These are phyloP conservation scores for Tauraco hartlaubi DNA, from an alignment of 2,797 vertebrate species.

Conservation along the genomic window DNA sequence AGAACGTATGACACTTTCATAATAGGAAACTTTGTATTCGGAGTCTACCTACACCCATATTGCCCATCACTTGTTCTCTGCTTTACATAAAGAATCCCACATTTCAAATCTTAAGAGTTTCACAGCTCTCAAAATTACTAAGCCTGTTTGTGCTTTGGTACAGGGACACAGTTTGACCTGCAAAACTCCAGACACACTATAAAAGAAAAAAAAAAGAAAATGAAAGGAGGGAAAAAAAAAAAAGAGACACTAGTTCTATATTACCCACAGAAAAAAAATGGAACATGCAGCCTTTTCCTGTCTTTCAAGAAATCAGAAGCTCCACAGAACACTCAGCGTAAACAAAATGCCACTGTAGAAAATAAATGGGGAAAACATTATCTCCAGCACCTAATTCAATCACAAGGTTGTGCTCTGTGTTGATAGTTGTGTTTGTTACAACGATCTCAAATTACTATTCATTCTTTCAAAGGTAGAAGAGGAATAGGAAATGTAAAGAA, in stretches of 20 bases:
- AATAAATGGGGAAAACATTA: conserved; percentile 18
- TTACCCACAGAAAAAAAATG: neutral
- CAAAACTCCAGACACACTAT: neutral
- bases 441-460: neutral
- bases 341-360: conserved; percentile 10
- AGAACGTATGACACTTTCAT: neutral
- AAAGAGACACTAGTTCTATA: neutral
- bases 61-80: neutral
- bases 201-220: neutral
- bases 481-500: neutral
- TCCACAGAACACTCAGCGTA: neutral
- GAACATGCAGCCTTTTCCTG: neutral
- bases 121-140: neutral
- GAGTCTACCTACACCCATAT: neutral
- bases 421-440: neutral
- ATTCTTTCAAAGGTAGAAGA: neutral
- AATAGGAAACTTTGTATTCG: neutral
- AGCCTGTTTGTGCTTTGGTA: neutral
- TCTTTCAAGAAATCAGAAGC: neutral
- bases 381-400: neutral
- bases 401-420: neutral
- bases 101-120: neutral
- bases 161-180: neutral
- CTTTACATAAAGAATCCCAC: neutral
- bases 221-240: neutral